phyloP scores from a whole-genome alignment of 2,888 invertebrate species.

The Thumatha senex region DNA sequence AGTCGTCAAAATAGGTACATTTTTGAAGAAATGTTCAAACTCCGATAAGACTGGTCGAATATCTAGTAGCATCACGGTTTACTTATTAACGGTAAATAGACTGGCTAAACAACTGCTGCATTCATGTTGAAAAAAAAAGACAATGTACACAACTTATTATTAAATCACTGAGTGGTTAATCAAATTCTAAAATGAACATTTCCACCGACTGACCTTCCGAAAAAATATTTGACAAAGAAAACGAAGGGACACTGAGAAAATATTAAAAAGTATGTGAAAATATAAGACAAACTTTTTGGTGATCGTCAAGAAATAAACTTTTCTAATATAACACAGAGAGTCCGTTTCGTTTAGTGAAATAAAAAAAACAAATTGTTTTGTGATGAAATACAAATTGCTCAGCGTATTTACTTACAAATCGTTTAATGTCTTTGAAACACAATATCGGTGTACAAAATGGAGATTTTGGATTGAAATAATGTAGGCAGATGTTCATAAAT shows the following conservation, averaged over 20 bases:
- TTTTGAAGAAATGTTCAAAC: too few relatives aligned
- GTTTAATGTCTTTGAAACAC: slow-evolving; percentile 42
- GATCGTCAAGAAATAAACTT: slow-evolving; percentile 50
- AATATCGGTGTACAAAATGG: slow-evolving; percentile 41
- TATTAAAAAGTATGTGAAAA: slow-evolving; percentile 43
- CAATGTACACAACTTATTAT: too few relatives aligned
- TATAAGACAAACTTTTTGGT: slow-evolving; percentile 52
- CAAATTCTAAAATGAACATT: slow-evolving; percentile 20
- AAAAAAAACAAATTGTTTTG: slow-evolving; percentile 37
- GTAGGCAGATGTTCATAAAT: slow-evolving; percentile 43
- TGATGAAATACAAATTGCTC: slow-evolving; percentile 41
- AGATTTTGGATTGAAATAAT: slow-evolving; percentile 38
- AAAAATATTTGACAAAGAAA: slow-evolving; percentile 52
- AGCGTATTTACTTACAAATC: slow-evolving; percentile 44
- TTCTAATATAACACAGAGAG: slow-evolving; percentile 36
- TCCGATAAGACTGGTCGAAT: too few relatives aligned
- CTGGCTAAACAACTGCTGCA: too few relatives aligned
- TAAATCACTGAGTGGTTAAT: neutral
- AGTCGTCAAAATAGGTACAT: too few relatives aligned
- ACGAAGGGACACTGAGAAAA: slow-evolving; percentile 40
- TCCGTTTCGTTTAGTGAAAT: slow-evolving; percentile 17
- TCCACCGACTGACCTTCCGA: slow-evolving; percentile 41
- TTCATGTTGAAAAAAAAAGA: too few relatives aligned
- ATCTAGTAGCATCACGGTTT: too few relatives aligned
- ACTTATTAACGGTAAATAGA: too few relatives aligned